phyloP scores from a whole-genome alignment of 2,113 vertebrate genomes.

The Podarcis raffonei region DNA sequence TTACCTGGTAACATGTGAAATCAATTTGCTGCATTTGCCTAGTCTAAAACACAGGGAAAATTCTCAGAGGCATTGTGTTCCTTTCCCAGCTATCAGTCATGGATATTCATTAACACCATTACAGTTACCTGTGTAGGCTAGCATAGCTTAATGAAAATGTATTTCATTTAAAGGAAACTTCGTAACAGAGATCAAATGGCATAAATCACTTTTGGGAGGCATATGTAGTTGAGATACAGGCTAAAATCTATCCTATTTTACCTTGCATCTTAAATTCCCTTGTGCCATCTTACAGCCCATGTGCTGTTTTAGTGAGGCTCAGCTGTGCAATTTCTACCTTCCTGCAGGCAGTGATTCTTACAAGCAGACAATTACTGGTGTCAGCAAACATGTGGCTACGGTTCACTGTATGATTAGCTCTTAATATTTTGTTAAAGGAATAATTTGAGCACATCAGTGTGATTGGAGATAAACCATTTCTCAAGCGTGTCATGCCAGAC shows the following conservation, averaged over 20 bases:
- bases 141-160: conserved; percentile 18
- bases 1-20: conserved; percentile 26
- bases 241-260: background rate
- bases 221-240: background rate
- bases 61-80: background rate
- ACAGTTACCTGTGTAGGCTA: background rate
- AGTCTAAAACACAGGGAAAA: background rate
- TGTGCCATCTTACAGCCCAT: background rate
- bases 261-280: conserved; percentile 11
- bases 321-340: conserved; percentile 35
- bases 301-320: conserved; percentile 22
- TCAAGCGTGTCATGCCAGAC: conserved; percentile 3
- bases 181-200: conserved; percentile 17
- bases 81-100: background rate
- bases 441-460: conserved; percentile 55
- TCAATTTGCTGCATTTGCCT: conserved; percentile 25
- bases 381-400: conserved; percentile 61
- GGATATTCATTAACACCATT: conserved; percentile 32
- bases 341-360: conserved; percentile 44
- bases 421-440: conserved; percentile 64
- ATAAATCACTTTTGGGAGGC: background rate
- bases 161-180: conserved; percentile 22
- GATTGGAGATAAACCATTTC: conserved; percentile 51
- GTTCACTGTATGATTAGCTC: conserved; percentile 66
- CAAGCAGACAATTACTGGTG: conserved; percentile 58